Evolutionary conservation across 2,888 invertebrate genomes (phyloP).

Genomic region (Tineola bisselliella): DNA sequence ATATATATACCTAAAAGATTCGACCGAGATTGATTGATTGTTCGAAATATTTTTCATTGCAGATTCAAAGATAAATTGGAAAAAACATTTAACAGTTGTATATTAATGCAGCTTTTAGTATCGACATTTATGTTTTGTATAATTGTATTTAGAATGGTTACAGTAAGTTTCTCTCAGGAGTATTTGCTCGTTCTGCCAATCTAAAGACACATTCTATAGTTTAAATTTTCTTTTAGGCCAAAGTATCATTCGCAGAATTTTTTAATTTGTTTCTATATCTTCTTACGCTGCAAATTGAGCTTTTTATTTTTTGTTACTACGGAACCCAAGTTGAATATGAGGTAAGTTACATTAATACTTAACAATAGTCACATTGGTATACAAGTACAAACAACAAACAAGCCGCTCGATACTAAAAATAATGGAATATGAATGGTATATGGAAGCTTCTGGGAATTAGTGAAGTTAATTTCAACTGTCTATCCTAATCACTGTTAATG

Average conservation of each 20-base stretch:
- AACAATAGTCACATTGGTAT: too few species aligned
- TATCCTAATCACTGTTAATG: too few species aligned
- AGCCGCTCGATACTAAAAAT: too few species aligned
- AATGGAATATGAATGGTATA: too few species aligned
- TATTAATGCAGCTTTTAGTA: slow-evolving; percentile 27
- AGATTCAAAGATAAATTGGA: slow-evolving; percentile 30
- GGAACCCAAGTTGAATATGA: slow-evolving; percentile 30
- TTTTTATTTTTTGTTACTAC: slow-evolving; percentile 31
- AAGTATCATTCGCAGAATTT: slow-evolving; percentile 22
- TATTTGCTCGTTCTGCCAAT: not conserved
- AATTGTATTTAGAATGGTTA: slow-evolving; percentile 25
- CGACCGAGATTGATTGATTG: too few species aligned
- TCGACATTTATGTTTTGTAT: slow-evolving; percentile 23
- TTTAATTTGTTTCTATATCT: slow-evolving; percentile 20
- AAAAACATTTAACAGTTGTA: slow-evolving; percentile 23
- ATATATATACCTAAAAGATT: too few species aligned
- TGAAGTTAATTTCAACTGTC: too few species aligned
- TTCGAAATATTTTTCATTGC: slow-evolving; percentile 18
- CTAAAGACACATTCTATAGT: too few species aligned
- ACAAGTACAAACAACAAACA: too few species aligned
- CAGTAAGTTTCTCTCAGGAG: slow-evolving; percentile 23
- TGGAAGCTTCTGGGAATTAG: too few species aligned
- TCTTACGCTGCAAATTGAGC: slow-evolving; percentile 17
- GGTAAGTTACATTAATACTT: slow-evolving; percentile 23
- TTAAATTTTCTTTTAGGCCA: slow-evolving; percentile 27